Evolutionary conservation across 2,113 vertebrate genomes (phyloP).

Genomic region (Columbina picui): DNA sequence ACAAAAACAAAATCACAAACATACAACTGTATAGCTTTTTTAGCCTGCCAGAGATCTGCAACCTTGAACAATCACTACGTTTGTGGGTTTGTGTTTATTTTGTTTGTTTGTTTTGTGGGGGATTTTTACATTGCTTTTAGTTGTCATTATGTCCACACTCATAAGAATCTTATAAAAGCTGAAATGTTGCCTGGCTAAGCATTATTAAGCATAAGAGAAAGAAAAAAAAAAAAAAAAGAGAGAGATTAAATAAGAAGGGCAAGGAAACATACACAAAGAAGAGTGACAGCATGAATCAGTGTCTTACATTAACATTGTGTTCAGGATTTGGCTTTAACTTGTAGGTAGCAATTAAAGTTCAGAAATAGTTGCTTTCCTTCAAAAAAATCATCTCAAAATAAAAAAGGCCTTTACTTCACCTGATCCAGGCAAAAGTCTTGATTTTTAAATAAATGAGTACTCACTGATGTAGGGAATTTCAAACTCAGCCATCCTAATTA

Average conservation of each 20-base stretch:
- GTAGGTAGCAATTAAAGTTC: not conserved
- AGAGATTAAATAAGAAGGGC: not conserved
- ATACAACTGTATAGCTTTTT: not conserved
- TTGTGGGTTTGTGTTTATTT: not conserved
- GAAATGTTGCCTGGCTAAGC: not conserved
- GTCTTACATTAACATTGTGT: not conserved
- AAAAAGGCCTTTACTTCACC: not conserved
- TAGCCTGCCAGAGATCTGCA: not conserved
- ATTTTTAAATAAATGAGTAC: not conserved
- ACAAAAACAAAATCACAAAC: accelerated
- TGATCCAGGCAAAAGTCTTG: not conserved
- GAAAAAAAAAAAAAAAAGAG: not conserved
- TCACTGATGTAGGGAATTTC: not conserved
- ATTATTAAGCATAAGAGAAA: not conserved
- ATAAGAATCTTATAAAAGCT: not conserved
- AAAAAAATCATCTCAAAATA: not conserved
- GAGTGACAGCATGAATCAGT: not conserved
- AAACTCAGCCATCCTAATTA: not conserved
- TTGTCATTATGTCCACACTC: not conserved
- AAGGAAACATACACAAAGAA: not conserved
- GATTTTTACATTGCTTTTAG: not conserved
- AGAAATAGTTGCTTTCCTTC: not conserved
- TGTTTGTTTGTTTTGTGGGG: no score
- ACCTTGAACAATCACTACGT: not conserved
- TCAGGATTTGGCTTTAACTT: not conserved